phyloP scores from a whole-genome alignment of 2,113 vertebrate genomes.

The Nesoenas mayeri region DNA sequence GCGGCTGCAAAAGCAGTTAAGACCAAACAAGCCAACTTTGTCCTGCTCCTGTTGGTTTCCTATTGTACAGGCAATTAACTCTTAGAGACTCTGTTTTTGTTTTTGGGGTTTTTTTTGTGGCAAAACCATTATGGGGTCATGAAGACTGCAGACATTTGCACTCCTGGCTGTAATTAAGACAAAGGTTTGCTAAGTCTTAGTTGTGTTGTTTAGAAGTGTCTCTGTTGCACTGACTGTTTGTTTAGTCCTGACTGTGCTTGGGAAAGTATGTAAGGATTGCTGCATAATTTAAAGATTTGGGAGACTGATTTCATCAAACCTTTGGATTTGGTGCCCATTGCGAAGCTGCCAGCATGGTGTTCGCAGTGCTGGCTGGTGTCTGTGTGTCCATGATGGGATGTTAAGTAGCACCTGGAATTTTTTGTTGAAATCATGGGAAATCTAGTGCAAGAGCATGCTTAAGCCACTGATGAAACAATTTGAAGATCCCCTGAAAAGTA shows the following conservation, averaged over 20 bases:
- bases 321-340: not conserved
- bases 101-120: not conserved
- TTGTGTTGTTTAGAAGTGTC: slow-evolving; percentile 1
- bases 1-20: slow-evolving; percentile 49
- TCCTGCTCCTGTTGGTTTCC: slow-evolving; percentile 27
- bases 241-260: not conserved
- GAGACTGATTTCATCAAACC: not conserved
- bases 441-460: not conserved
- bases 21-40: not conserved
- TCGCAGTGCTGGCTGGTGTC: not conserved
- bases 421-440: not conserved
- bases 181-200: not conserved
- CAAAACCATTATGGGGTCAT: not conserved
- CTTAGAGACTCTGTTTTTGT: not conserved
- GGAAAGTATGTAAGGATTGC: not conserved
- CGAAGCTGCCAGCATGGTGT: not conserved
- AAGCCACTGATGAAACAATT: not conserved
- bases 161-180: slow-evolving; percentile 39
- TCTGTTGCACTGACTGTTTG: not conserved
- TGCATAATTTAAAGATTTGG: not conserved
- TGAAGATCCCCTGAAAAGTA: not conserved
- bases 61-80: slow-evolving; percentile 45
- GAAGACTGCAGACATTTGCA: not conserved
- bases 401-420: not conserved
- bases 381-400: fast-evolving